phyloP scores from a whole-genome alignment of 2,113 vertebrate species.

The Bos javanicus region DNA sequence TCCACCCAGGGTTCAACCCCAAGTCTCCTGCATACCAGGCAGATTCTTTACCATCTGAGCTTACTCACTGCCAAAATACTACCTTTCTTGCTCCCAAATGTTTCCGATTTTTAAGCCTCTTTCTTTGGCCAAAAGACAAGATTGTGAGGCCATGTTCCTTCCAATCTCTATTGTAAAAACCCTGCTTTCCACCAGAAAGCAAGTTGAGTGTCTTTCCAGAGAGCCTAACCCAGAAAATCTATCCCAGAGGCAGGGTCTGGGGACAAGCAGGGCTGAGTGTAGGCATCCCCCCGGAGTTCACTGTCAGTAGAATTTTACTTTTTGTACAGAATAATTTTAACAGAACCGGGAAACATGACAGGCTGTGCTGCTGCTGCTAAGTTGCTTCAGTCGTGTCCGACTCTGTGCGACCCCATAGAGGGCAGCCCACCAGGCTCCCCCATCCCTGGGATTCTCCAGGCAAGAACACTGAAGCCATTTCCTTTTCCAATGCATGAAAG shows the following conservation, averaged over 20 bases:
- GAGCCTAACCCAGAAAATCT: neutral
- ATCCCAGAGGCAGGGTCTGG: neutral
- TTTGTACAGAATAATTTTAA: conserved; percentile 10
- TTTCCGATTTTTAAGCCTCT: neutral
- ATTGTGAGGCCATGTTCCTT: neutral
- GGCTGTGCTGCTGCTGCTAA: neutral
- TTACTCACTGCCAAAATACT: neutral
- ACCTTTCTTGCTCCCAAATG: neutral
- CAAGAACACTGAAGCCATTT: no score
- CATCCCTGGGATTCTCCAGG: no score
- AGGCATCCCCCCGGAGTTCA: neutral
- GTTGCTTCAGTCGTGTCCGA: no score
- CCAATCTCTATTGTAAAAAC: neutral
- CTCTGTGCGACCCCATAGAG: no score
- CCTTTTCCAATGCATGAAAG: no score
- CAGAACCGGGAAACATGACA: neutral
- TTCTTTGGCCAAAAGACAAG: neutral
- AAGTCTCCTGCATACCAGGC: neutral
- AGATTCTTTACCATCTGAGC: neutral
- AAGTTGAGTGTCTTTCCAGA: neutral
- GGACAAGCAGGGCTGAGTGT: neutral
- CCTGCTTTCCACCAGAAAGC: neutral
- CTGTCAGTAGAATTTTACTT: neutral
- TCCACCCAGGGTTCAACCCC: neutral
- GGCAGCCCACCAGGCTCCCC: no score